phyloP scores from a whole-genome alignment of 1,140 invertebrate species.

The Fopius arisanus region DNA sequence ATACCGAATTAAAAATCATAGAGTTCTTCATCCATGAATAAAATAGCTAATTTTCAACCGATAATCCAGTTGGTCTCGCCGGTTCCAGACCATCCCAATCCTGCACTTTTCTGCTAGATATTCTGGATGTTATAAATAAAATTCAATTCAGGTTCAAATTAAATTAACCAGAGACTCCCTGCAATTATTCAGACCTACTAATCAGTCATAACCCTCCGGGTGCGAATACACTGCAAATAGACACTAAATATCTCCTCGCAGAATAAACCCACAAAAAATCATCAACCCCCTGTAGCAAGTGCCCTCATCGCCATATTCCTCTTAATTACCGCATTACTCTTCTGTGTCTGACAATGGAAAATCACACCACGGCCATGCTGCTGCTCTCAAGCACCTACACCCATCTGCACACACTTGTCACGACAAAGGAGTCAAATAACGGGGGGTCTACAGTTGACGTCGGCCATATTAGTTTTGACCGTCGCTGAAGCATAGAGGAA shows the following conservation, averaged over 20 bases:
- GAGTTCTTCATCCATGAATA: not conserved
- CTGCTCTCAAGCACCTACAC: constrained; percentile 13
- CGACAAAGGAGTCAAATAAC: constrained; percentile 23
- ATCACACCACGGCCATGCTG: constrained; percentile 16
- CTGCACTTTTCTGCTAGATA: not conserved
- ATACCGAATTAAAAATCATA: not conserved
- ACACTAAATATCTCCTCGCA: not conserved
- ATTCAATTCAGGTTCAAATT: not conserved
- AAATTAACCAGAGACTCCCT: not conserved
- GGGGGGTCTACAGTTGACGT: constrained; percentile 18
- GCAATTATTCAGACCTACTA: not conserved
- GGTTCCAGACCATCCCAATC: not conserved
- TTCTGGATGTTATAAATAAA: not conserved
- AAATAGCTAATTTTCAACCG: not conserved
- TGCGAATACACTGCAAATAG: not conserved
- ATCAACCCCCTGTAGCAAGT: not conserved
- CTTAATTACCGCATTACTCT: constrained; percentile 9
- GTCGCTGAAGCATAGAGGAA: not conserved
- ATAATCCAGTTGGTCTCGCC: not conserved
- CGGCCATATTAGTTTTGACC: constrained; percentile 30
- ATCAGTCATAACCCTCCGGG: too few species aligned
- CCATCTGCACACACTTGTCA: constrained; percentile 11
- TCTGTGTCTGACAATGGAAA: constrained; percentile 23
- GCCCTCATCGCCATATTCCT: constrained; percentile 5
- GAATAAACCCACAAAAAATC: constrained; percentile 1